Evolutionary conservation across 2,888 invertebrate genomes (phyloP).

Genomic region (Luffia ferchaultella): DNA sequence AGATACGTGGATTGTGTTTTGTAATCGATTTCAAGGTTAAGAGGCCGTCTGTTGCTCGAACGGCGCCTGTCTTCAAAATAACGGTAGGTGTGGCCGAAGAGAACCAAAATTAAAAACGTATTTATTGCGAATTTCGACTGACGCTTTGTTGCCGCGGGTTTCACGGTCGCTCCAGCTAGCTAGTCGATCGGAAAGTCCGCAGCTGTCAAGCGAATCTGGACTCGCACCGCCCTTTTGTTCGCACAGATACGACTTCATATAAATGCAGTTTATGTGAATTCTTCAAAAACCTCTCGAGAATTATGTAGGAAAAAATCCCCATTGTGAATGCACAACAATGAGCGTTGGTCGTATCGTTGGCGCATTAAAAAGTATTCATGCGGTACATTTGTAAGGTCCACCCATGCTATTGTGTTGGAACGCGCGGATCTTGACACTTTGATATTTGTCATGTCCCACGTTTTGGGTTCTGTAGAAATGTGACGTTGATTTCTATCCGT

Average conservation of each 20-base stretch:
- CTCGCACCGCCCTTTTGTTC: constrained; percentile 34
- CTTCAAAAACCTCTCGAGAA: constrained; percentile 51
- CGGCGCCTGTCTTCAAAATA: constrained; percentile 29
- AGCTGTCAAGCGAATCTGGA: constrained; percentile 40
- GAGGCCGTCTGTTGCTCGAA: constrained; percentile 28
- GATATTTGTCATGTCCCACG: constrained; percentile 42
- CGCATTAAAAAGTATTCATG: constrained; percentile 66
- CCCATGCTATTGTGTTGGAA: constrained; percentile 36
- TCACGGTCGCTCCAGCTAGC: constrained; percentile 41
- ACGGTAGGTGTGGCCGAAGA: constrained; percentile 50
- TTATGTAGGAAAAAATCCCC: constrained; percentile 33
- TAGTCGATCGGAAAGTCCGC: constrained; percentile 39
- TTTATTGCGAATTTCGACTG: constrained; percentile 41
- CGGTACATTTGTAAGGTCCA: constrained; percentile 52
- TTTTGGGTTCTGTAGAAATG: background rate
- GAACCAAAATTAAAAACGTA: constrained; percentile 44
- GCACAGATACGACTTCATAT: constrained; percentile 57
- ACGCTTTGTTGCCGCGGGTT: constrained; percentile 44
- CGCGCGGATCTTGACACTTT: constrained; percentile 51
- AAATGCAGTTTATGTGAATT: constrained; percentile 62
- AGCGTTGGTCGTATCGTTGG: constrained; percentile 61
- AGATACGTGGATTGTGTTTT: constrained; percentile 28
- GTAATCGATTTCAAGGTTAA: constrained; percentile 34
- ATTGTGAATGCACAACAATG: constrained; percentile 44
- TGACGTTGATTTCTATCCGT: background rate